Evolutionary conservation across 2,113 vertebrate species (phyloP).

Genomic region (Actinemys pallida): DNA sequence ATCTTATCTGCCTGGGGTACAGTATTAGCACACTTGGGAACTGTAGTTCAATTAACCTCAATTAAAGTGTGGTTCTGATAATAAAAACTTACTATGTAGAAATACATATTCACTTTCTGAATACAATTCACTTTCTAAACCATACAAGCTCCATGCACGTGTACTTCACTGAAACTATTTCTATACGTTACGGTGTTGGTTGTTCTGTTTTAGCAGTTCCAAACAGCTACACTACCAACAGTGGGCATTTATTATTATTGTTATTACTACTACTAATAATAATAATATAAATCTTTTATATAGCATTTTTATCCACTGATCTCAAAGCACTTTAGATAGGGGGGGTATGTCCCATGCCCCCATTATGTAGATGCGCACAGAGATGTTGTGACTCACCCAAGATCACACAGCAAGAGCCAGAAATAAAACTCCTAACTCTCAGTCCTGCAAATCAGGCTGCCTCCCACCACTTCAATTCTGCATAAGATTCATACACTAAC

Average conservation of each 20-base stretch:
- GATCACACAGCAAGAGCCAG: neutral
- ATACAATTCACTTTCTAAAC: neutral
- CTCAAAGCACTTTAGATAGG: neutral
- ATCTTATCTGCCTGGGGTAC: neutral
- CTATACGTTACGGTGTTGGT: neutral
- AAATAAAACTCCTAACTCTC: neutral
- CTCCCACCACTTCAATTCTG: neutral
- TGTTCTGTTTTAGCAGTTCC: neutral
- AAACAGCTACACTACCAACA: neutral
- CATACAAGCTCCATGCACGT: neutral
- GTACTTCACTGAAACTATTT: neutral
- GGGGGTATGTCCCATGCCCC: neutral
- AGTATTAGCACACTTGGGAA: conserved; percentile 16
- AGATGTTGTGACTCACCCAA: neutral
- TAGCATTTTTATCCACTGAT: neutral
- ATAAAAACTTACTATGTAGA: neutral
- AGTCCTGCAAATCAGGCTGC: neutral
- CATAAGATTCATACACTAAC: neutral
- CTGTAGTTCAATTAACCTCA: neutral
- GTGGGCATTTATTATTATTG: neutral
- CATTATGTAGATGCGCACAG: neutral
- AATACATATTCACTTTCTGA: neutral
- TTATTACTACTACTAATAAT: no score
- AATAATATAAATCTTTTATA: neutral
- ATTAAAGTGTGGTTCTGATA: neutral